A percentile compares a stretch with the other conserved stretches of the same genome.
phyloP scores from a whole-genome alignment of 2,888 invertebrate genomes.

The Drosophila falleni region DNA sequence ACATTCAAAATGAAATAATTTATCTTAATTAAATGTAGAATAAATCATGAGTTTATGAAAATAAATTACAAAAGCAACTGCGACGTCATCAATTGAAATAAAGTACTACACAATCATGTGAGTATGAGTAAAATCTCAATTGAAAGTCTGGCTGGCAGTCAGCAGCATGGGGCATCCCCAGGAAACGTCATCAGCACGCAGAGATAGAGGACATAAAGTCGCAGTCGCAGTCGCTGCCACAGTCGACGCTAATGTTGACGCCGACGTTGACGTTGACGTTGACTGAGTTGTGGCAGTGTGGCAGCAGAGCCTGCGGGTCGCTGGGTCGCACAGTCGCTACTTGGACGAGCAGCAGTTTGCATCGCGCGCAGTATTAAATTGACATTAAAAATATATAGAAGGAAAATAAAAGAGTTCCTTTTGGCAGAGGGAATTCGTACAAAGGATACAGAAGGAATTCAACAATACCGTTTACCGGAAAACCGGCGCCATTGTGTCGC shows the following conservation, averaged over 20 bases:
- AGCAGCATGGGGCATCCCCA: slow-evolving; percentile 58
- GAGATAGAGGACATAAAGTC: no score
- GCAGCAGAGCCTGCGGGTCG: slow-evolving; percentile 65
- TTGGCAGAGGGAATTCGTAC: slow-evolving; percentile 26
- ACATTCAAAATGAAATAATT: not conserved
- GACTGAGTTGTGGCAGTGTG: slow-evolving; percentile 49
- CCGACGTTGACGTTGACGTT: slow-evolving; percentile 24
- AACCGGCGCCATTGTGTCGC: slow-evolving; percentile 70
- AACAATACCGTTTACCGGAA: slow-evolving; percentile 32
- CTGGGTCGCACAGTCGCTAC: slow-evolving; percentile 66
- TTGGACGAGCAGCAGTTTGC: slow-evolving; percentile 72
- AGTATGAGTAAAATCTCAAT: not conserved
- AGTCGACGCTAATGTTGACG: slow-evolving; percentile 13
- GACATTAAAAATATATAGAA: slow-evolving; percentile 1
- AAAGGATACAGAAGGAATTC: slow-evolving; percentile 47
- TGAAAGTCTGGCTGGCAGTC: slow-evolving; percentile 4
- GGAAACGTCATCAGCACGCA: slow-evolving; percentile 42
- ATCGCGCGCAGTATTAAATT: slow-evolving; percentile 67
- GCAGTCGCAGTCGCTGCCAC: no score
- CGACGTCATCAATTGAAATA: not conserved
- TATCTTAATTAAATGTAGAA: not conserved
- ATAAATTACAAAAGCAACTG: not conserved
- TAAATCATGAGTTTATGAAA: not conserved
- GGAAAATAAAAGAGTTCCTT: slow-evolving; percentile 12
- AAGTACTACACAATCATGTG: not conserved